phyloP scores from a whole-genome alignment of 2,797 vertebrate genomes.

The Lepilemur septentrionalis region DNA sequence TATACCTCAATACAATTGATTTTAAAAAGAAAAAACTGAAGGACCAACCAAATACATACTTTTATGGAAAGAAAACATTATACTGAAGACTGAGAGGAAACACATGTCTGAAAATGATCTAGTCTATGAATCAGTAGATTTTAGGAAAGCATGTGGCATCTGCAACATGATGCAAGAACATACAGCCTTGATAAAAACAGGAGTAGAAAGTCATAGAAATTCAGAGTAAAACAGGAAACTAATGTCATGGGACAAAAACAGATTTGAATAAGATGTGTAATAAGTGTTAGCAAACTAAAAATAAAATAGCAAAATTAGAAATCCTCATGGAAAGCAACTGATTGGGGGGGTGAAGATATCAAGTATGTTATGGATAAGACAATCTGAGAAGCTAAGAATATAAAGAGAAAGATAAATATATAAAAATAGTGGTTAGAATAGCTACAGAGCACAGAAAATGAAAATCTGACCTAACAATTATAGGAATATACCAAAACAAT shows the following conservation, averaged over 20 bases:
- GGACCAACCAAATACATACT: not conserved
- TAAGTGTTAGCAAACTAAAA: slow-evolving; percentile 13
- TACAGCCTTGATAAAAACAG: not conserved
- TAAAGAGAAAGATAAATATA: not conserved
- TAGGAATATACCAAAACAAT: not conserved
- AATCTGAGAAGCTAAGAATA: not conserved
- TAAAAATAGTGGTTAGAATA: not conserved
- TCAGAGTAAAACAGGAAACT: not conserved
- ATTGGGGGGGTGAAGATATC: not conserved
- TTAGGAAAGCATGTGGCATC: not conserved
- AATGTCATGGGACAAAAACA: not conserved
- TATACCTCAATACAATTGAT: not conserved
- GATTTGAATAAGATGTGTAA: not conserved
- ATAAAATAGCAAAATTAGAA: slow-evolving; percentile 13
- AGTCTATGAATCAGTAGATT: not conserved
- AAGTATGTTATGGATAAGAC: not conserved
- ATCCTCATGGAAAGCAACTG: not conserved
- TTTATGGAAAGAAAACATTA: not conserved
- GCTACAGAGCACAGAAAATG: not conserved
- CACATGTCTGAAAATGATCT: not conserved
- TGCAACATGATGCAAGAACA: not conserved
- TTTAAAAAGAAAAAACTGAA: not conserved
- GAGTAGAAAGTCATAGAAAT: not conserved
- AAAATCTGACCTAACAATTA: not conserved
- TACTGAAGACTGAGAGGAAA: not conserved